Conservation (phyloP, 2,113 vertebrate genomes). For the Montifringilla adamsi region DNA sequence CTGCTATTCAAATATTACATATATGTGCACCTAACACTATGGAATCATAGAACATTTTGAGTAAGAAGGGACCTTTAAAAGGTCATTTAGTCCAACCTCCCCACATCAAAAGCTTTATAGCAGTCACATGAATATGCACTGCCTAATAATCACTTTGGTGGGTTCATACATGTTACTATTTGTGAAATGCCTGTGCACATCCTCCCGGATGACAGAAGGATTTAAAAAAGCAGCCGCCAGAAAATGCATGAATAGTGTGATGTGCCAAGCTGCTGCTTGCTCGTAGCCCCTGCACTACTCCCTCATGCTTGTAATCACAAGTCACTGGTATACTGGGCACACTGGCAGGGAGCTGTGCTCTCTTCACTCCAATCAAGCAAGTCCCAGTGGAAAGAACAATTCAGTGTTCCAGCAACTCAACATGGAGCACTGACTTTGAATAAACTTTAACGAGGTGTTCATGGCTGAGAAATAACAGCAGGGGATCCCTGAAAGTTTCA, state of each 20-base stretch:
- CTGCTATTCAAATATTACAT: not conserved
- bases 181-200: not conserved
- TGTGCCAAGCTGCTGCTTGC: fast-evolving
- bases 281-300: not conserved
- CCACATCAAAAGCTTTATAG: not conserved
- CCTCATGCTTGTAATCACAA: not conserved
- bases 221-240: not conserved
- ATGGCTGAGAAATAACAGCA: not conserved
- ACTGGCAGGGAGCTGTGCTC: not conserved
- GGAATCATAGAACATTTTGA: not conserved
- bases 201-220: not conserved
- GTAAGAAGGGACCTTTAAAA: not conserved
- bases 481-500: not conserved
- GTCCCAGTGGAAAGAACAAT: not conserved
- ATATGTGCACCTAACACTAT: not conserved
- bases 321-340: not conserved
- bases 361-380: not conserved
- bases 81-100: not conserved
- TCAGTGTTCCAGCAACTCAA: not conserved
- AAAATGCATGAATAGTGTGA: not conserved
- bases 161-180: not conserved
- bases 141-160: not conserved
- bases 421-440: not conserved
- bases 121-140: not conserved
- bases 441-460: not conserved